A percentile compares a stretch with the other conserved stretches of the same genome.
Evolutionary conservation across 1,140 invertebrate genomes (phyloP).

Genomic region (Hylyphantes graminicola): DNA sequence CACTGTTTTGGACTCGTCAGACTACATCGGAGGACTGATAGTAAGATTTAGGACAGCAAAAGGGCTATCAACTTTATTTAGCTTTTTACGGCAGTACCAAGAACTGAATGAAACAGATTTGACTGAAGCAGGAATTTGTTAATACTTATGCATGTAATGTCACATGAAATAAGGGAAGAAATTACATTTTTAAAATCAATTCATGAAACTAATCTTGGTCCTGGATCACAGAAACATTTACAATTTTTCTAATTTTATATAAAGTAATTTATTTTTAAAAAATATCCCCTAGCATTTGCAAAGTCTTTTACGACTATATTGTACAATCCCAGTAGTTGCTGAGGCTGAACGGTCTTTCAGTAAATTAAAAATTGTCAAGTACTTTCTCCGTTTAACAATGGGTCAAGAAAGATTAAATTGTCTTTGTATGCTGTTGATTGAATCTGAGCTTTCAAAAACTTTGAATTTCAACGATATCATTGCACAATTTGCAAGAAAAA

Average conservation of each 20-base stretch:
- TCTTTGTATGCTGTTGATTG: background rate
- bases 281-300: background rate
- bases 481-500: background rate
- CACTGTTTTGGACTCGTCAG: background rate
- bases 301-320: background rate
- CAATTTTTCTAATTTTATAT: background rate
- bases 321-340: background rate
- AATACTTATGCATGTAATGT: background rate
- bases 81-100: background rate
- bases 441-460: background rate
- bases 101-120: background rate
- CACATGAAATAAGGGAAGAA: background rate
- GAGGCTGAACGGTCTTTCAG: constrained; percentile 5
- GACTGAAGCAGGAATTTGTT: background rate
- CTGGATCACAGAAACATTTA: background rate
- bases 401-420: constrained; percentile 4
- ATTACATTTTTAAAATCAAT: background rate
- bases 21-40: background rate
- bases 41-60: background rate
- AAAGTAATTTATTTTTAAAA: background rate
- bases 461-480: constrained; percentile 4
- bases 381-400: background rate
- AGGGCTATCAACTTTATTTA: background rate
- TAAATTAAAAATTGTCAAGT: background rate
- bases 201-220: background rate